Conservation (phyloP, 2,888 invertebrate species). For the Platynereis dumerilii region DNA sequence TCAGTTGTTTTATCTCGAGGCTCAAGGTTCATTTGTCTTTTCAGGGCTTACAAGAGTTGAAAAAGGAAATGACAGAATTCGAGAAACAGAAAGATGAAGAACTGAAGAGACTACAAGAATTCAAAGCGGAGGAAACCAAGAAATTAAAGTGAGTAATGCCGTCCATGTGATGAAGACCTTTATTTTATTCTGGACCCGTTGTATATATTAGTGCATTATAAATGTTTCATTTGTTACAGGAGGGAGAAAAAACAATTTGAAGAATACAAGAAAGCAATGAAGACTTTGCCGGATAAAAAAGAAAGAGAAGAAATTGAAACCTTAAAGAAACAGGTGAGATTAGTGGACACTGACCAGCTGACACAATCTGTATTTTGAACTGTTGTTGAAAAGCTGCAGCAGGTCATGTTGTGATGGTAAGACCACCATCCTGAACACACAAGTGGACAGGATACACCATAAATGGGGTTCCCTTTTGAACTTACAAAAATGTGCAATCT, state of each 20-base stretch:
- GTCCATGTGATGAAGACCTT: too few species aligned
- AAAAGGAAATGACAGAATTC: constrained; percentile 59
- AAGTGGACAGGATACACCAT: too few species aligned
- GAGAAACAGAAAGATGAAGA: constrained; percentile 59
- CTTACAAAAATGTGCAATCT: neutral
- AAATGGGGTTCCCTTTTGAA: neutral
- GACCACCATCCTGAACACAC: too few species aligned
- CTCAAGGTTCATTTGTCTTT: constrained; percentile 6
- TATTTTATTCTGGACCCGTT: too few species aligned
- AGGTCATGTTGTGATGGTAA: too few species aligned
- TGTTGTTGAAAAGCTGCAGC: too few species aligned
- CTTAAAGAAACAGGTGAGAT: constrained; percentile 51
- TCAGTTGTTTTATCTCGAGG: too few species aligned
- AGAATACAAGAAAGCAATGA: constrained; percentile 56
- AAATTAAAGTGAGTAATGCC: constrained; percentile 55
- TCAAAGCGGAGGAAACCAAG: constrained; percentile 58
- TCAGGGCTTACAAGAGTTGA: constrained; percentile 55
- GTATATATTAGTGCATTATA: too few species aligned
- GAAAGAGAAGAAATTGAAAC: constrained; percentile 61
- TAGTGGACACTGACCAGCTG: neutral
- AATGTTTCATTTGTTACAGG: too few species aligned
- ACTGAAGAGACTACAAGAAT: constrained; percentile 54
- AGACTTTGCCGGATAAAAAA: constrained; percentile 57
- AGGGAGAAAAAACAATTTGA: constrained; percentile 62
- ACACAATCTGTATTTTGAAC: neutral